phyloP scores from a whole-genome alignment of 2,888 invertebrate genomes.

The Ophraella communa region DNA sequence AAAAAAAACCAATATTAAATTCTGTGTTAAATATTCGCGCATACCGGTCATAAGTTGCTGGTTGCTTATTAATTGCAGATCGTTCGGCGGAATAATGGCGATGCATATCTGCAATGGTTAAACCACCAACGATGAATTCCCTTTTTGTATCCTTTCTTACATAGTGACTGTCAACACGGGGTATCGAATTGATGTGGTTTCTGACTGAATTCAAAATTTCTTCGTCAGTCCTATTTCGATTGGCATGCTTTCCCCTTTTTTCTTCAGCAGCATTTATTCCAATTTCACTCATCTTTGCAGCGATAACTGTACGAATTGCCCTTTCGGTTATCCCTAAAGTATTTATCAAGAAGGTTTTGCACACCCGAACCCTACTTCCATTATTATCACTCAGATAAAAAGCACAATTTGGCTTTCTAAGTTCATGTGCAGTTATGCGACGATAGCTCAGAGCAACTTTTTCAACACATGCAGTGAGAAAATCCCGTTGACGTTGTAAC shows the following conservation, averaged over 20 bases:
- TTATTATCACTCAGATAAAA: background rate
- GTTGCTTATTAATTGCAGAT: too few relatives aligned
- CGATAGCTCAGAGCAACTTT: background rate
- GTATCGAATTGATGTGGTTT: constrained; percentile 11
- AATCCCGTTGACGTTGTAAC: background rate
- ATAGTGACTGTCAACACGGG: too few relatives aligned
- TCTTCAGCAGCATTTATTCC: background rate
- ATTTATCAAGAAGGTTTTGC: background rate
- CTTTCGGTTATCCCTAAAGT: background rate
- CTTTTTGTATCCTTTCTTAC: background rate
- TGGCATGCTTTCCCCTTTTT: background rate
- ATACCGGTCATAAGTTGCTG: too few relatives aligned
- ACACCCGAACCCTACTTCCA: background rate
- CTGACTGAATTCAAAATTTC: background rate
- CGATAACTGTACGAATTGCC: background rate
- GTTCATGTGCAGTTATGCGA: background rate
- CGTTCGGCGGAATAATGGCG: too few relatives aligned
- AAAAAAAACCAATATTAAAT: too few relatives aligned
- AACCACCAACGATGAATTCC: background rate
- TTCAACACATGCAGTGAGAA: background rate
- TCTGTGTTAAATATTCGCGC: too few relatives aligned
- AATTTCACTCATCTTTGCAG: background rate
- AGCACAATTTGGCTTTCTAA: background rate
- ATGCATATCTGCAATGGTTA: background rate
- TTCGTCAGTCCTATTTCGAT: background rate